Conservation (phyloP, 2,113 vertebrate genomes). For the rabbit (Oryctolagus cuniculus) region mOryCun1.1 NC_091433.1:37845501-37846000, state of each 20-base stretch:
- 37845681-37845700: not conserved
- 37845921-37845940: not conserved
- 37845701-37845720: conserved; percentile 13
- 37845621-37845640: not conserved
- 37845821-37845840: not conserved
- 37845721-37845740: not conserved
- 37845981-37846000: not conserved
- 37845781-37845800: not conserved
- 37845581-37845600: conserved; percentile 19
- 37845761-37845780: conserved; percentile 19
- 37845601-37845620: not conserved
- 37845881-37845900: not conserved
- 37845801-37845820: not conserved
- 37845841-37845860: not conserved
- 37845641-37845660: fast-evolving
- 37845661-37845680: not conserved
- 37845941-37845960: not conserved
- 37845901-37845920: not conserved
- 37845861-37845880: not conserved
- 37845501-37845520: not conserved
- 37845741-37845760: not conserved
- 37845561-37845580: not conserved
- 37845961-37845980: not conserved
- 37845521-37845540: not conserved
- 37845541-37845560: not conserved